A percentile compares a stretch with the other conserved stretches of the same genome.
Conservation (phyloP, 2,797 vertebrate species). For the Gephyroberyx darwinii region DNA sequence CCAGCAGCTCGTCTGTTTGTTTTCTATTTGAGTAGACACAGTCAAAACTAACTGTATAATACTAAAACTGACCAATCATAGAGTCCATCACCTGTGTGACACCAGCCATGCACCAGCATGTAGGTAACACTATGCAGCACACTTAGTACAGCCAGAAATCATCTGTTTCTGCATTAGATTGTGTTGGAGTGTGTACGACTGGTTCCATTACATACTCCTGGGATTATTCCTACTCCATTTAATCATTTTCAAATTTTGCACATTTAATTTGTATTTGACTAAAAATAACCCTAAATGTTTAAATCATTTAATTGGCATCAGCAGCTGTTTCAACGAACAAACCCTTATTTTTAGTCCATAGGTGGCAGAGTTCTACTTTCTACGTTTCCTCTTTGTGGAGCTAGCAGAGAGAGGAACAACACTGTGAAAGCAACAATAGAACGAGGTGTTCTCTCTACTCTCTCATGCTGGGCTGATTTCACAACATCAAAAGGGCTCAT, state of each 20-base stretch:
- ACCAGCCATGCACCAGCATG: not conserved
- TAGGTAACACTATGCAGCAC: too few relatives aligned
- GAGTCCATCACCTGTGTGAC: not conserved
- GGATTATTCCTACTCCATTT: too few relatives aligned
- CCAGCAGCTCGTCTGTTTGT: too few relatives aligned
- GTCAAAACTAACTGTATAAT: not conserved
- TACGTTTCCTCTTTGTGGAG: not conserved
- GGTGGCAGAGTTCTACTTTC: not conserved
- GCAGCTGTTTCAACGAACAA: not conserved
- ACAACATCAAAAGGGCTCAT: slow-evolving; percentile 34
- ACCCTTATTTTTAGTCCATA: not conserved
- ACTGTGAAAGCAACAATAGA: not conserved
- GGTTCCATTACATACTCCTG: not conserved
- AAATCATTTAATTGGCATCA: not conserved
- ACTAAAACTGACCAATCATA: slow-evolving; percentile 12
- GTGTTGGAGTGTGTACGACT: too few relatives aligned
- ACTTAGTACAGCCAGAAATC: too few relatives aligned
- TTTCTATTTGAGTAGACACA: not conserved
- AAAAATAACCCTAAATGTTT: not conserved
- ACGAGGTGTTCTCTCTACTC: slow-evolving; percentile 5
- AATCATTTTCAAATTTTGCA: too few relatives aligned
- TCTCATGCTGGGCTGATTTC: slow-evolving; percentile 28
- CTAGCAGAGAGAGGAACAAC: not conserved
- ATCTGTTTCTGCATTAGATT: not conserved
- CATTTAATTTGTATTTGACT: too few relatives aligned